Evolutionary conservation across 2,888 invertebrate genomes (phyloP).

Genomic region (Sipha maydis): DNA sequence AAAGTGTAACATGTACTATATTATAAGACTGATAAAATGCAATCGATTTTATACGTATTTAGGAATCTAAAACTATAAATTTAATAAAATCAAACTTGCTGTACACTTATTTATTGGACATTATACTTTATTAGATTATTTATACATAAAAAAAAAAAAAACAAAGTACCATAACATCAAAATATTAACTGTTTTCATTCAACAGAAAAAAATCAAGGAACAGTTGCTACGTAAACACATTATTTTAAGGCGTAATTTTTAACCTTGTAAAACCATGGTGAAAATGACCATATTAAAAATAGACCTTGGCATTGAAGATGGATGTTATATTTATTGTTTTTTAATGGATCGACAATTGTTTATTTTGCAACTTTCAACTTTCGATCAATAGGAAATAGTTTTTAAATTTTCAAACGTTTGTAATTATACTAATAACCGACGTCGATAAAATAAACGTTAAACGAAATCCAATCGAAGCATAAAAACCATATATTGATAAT

Average conservation of each 20-base stretch:
- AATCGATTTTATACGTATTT: too few species aligned
- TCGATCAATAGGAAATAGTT: neutral
- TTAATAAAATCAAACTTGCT: neutral
- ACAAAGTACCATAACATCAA: too few species aligned
- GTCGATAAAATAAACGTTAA: neutral
- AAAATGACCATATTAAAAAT: neutral
- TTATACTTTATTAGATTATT: neutral
- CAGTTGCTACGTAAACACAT: neutral
- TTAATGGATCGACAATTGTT: neutral
- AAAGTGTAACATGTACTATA: neutral
- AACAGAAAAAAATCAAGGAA: neutral
- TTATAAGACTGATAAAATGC: neutral
- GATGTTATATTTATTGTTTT: neutral
- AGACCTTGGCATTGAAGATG: neutral
- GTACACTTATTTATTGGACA: neutral
- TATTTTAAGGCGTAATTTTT: neutral
- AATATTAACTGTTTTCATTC: too few species aligned
- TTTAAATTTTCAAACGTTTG: neutral
- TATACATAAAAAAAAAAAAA: too few species aligned
- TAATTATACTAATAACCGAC: neutral
- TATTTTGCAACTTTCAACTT: neutral
- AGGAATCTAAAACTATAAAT: too few species aligned
- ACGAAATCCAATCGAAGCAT: neutral
- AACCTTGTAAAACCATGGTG: neutral
- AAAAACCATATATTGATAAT: constrained; percentile 5